These are phyloP conservation scores for Caenorhabditis sp. DNA, from an alignment of 2,888 invertebrate species.

Conservation along the genomic window DNA sequence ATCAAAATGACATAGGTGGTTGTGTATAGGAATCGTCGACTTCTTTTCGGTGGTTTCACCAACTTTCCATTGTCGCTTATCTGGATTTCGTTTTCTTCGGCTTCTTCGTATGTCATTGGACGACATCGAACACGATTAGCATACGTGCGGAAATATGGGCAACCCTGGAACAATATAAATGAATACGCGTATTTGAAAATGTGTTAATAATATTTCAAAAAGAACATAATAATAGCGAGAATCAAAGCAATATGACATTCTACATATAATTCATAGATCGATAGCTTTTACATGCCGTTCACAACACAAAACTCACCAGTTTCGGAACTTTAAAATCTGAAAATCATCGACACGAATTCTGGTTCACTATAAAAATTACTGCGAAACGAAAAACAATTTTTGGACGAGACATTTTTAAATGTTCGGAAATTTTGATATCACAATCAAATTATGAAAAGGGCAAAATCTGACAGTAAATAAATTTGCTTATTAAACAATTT, in stretches of 20 bases:
- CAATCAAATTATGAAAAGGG: too few species aligned
- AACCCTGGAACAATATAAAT: conserved; percentile 45
- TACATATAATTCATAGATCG: too few species aligned
- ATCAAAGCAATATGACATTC: too few species aligned
- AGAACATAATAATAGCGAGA: too few species aligned
- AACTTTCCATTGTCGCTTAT: conserved; percentile 17
- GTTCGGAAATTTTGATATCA: too few species aligned
- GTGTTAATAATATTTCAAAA: too few species aligned
- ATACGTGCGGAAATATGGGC: conserved; percentile 66
- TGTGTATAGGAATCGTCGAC: conserved; percentile 55
- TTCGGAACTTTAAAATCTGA: neutral
- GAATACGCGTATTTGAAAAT: neutral
- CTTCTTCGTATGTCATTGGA: conserved; percentile 54
- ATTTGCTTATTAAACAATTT: too few species aligned
- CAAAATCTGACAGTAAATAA: too few species aligned
- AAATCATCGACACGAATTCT: too few species aligned
- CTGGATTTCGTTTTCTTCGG: conserved; percentile 32
- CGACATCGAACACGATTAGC: conserved; percentile 60
- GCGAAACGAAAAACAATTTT: too few species aligned
- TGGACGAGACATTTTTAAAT: too few species aligned
- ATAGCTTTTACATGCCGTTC: neutral
- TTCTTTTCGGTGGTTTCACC: conserved; percentile 12
- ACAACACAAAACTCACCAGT: neutral
- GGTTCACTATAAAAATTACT: too few species aligned
- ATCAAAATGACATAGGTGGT: conserved; percentile 54